phyloP scores from a whole-genome alignment of 2,888 invertebrate genomes.

The Agonopterix subpropinquella region DNA sequence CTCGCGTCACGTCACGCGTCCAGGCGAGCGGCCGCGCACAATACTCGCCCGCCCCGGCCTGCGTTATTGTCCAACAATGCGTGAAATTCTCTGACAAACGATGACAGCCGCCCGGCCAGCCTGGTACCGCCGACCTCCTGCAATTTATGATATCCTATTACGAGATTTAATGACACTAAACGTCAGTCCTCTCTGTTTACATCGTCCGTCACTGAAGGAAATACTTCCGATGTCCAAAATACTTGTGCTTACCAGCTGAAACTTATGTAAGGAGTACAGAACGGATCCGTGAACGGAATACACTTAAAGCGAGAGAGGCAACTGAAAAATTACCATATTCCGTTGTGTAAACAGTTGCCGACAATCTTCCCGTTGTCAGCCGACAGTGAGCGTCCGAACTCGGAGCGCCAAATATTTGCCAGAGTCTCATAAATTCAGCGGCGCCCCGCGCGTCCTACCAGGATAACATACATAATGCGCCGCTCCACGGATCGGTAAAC shows the following conservation, averaged over 20 bases:
- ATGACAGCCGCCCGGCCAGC: constrained; percentile 68
- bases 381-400: constrained; percentile 54
- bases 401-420: constrained; percentile 72
- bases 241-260: constrained; percentile 17
- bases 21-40: constrained; percentile 45
- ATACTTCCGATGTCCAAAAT: constrained; percentile 37
- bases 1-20: constrained; percentile 45
- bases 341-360: constrained; percentile 62
- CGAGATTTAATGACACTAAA: constrained; percentile 73
- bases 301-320: constrained; percentile 36
- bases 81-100: constrained; percentile 77
- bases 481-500: constrained; percentile 73
- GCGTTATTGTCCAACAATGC: constrained; percentile 75
- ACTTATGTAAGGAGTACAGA: constrained; percentile 33
- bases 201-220: constrained; percentile 40
- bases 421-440: constrained; percentile 69
- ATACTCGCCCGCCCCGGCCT: constrained; percentile 35
- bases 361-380: constrained; percentile 72
- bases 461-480: constrained; percentile 75
- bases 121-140: constrained; percentile 62
- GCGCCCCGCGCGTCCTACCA: constrained; percentile 61
- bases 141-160: constrained; percentile 75
- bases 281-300: constrained; percentile 45
- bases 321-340: constrained; percentile 67
- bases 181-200: constrained; percentile 54